These are phyloP conservation scores for Lindbergichthys nudifrons DNA, from an alignment of 2,797 vertebrate genomes.

Conservation along the genomic window DNA sequence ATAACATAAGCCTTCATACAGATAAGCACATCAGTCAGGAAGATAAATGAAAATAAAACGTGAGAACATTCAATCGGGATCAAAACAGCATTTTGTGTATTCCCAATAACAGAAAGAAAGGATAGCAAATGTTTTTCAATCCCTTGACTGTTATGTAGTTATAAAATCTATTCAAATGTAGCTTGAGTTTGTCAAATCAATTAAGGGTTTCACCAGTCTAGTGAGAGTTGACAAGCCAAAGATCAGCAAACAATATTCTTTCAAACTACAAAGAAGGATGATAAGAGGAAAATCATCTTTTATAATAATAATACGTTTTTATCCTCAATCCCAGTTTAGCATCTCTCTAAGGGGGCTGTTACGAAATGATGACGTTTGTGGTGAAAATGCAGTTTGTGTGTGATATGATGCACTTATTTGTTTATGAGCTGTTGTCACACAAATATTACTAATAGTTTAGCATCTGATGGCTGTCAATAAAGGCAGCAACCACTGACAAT, in stretches of 20 bases:
- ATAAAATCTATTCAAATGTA: not conserved
- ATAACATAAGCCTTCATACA: too few species aligned
- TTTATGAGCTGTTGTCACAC: not conserved
- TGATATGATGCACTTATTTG: fast-evolving
- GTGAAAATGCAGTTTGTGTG: not conserved
- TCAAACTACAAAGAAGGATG: not conserved
- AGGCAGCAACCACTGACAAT: slow-evolving; percentile 8
- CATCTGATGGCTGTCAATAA: not conserved
- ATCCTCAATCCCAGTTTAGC: not conserved
- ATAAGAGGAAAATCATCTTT: not conserved
- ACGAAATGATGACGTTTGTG: not conserved
- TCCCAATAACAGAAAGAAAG: too few species aligned
- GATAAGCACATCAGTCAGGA: too few species aligned
- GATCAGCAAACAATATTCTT: not conserved
- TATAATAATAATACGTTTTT: too few species aligned
- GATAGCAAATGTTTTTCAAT: too few species aligned
- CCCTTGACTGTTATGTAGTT: not conserved
- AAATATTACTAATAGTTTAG: not conserved
- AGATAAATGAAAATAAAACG: too few species aligned
- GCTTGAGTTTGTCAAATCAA: not conserved
- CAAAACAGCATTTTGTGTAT: too few species aligned
- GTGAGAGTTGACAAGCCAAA: slow-evolving; percentile 7
- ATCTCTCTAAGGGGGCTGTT: not conserved
- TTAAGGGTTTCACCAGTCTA: not conserved
- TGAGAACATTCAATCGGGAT: too few species aligned